Conservation (phyloP, 2,113 vertebrate species). For the Sebastes fasciatus region DNA sequence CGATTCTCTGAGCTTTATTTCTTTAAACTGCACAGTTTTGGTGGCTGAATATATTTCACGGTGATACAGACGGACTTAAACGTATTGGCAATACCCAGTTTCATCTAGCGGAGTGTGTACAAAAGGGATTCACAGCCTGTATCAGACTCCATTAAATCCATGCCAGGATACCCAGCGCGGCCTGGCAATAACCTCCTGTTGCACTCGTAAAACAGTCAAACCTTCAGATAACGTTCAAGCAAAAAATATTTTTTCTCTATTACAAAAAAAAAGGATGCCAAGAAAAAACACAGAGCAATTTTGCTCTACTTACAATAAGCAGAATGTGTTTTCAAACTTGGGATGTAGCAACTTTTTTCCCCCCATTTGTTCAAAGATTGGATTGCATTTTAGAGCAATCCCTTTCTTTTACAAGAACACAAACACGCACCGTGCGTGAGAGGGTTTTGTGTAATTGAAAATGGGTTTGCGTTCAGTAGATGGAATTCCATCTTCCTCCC, state of each 20-base stretch:
- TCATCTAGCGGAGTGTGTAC: slow-evolving; percentile 18
- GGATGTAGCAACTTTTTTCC: slow-evolving; percentile 33
- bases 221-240: slow-evolving; percentile 25
- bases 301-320: slow-evolving; percentile 33
- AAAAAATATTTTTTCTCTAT: slow-evolving; percentile 13
- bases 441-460: slow-evolving; percentile 75
- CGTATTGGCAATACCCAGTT: slow-evolving; percentile 24
- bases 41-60: slow-evolving; percentile 35
- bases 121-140: slow-evolving; percentile 41
- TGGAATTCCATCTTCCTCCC: slow-evolving; percentile 66
- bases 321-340: slow-evolving; percentile 43
- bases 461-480: slow-evolving; percentile 67
- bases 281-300: slow-evolving; percentile 48
- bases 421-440: background rate
- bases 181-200: slow-evolving; percentile 22
- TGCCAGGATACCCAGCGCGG: slow-evolving; percentile 5
- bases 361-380: slow-evolving; percentile 63
- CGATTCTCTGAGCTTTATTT: background rate
- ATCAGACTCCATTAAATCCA: slow-evolving; percentile 44
- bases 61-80: slow-evolving; percentile 11
- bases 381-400: slow-evolving; percentile 63
- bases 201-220: slow-evolving; percentile 59
- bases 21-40: slow-evolving; percentile 7
- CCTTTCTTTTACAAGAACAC: slow-evolving; percentile 47
- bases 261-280: slow-evolving; percentile 30